Evolutionary conservation across 2,888 invertebrate species (phyloP).

Genomic region (Leptopterna dolabrata): DNA sequence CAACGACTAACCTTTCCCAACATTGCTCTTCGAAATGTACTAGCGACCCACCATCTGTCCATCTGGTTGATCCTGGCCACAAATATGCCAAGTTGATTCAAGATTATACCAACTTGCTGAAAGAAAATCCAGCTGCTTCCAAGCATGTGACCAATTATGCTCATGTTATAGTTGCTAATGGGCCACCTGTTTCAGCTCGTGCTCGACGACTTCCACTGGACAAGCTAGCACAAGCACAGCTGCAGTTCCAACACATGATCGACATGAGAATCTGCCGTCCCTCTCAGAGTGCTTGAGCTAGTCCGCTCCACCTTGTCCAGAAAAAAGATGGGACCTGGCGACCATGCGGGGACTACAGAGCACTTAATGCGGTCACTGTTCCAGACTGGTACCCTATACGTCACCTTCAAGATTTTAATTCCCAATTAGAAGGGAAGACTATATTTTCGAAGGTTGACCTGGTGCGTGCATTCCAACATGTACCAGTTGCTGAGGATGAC

Average conservation of each 20-base stretch:
- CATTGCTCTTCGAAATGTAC: not conserved
- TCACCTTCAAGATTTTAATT: slow-evolving; percentile 64
- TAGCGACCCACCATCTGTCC: not conserved
- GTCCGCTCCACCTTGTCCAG: slow-evolving; percentile 22
- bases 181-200: slow-evolving; percentile 64
- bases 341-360: slow-evolving; percentile 66
- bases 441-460: slow-evolving; percentile 60
- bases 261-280: slow-evolving; percentile 54
- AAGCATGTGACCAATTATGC: not conserved
- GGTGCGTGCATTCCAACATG: slow-evolving; percentile 65
- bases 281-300: slow-evolving; percentile 48
- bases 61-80: slow-evolving; percentile 12
- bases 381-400: slow-evolving; percentile 66
- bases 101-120: slow-evolving; percentile 20
- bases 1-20: not conserved
- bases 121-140: not conserved
- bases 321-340: slow-evolving; percentile 63
- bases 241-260: slow-evolving; percentile 43
- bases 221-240: slow-evolving; percentile 63
- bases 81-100: not conserved
- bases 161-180: slow-evolving; percentile 37
- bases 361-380: slow-evolving; percentile 64
- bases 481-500: slow-evolving; percentile 64
- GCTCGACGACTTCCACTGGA: slow-evolving; percentile 61
- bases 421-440: slow-evolving; percentile 61